Conservation (phyloP, 2,888 invertebrate genomes). For the Cephus runcator region DNA sequence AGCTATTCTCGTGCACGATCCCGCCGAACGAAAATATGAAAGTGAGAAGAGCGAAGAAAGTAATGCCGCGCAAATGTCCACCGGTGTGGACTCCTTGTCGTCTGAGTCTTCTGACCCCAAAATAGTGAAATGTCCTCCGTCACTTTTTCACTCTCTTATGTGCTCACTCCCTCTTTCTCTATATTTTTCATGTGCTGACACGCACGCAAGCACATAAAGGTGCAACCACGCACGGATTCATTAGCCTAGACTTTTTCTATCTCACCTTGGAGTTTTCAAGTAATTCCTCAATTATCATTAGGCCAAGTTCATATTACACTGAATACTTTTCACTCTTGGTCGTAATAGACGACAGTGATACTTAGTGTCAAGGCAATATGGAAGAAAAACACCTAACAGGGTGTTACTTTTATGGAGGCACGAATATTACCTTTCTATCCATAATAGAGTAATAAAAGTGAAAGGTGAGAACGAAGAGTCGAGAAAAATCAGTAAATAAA, state of each 20-base stretch:
- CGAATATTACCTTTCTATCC: not conserved
- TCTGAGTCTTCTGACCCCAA: constrained; percentile 41
- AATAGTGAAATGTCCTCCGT: constrained; percentile 26
- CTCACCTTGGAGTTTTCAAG: not conserved
- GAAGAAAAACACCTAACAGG: not conserved
- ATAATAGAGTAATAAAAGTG: not conserved
- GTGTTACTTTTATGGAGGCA: not conserved
- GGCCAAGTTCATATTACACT: not conserved
- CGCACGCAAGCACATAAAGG: not conserved
- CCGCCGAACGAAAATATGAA: constrained; percentile 52
- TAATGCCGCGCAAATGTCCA: constrained; percentile 39
- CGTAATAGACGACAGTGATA: not conserved
- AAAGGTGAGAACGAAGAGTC: not conserved
- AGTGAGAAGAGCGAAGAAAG: constrained; percentile 60
- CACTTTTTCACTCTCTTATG: not conserved
- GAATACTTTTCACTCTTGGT: not conserved
- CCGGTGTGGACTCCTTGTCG: constrained; percentile 33
- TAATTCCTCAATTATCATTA: not conserved
- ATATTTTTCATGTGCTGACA: not conserved
- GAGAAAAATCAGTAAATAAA: not conserved
- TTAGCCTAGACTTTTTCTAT: not conserved
- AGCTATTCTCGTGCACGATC: constrained; percentile 21
- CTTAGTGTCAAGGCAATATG: not conserved
- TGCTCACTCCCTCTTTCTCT: not conserved
- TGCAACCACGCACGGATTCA: not conserved